Evolutionary conservation across 2,797 vertebrate species (phyloP), one percentile per base, ranked within the genome.

Genomic region (Enteromius mattozi): DNA sequence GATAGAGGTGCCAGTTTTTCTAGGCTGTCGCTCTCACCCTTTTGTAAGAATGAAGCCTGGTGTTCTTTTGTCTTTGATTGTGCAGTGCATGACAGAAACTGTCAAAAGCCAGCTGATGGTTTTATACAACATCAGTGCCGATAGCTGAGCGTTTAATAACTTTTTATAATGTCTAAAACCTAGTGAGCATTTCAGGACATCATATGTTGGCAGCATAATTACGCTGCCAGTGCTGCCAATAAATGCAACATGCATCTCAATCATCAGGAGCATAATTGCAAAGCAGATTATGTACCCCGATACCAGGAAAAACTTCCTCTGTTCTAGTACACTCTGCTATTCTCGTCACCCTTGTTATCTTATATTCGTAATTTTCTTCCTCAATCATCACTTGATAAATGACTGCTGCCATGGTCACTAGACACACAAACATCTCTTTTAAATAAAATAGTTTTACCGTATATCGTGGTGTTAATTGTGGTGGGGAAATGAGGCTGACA

Each of bases 301-400:
- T 78, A 78, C 35, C 13, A 63, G 13, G n/a, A 61, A 42, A 77
- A 27, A 61, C 49, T 59, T 40, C 51, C 19, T 37, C 51, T 77
- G 54, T 78, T 78, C 54, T 45, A n/a, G 68, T 42, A 72, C 70
- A 30, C 40, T 49, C 13, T 72, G 70, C n/a, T 49, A 42, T 71
- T n/a, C 68, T 72, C 12, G 3, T 49, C n/a, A 9, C 70, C 42
- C 42, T 49, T 68, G 65, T 68, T 47, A 72, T 72, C 70, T 72
- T 45, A 16, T 27, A 16, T 27, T 27, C n/a, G 16, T 30, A 9
- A 72, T 49, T 19, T 17, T 72, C 54, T 78, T 45, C 40, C 37
- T 78, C 24, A 47, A 61, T 42, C n/a, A 78, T 21, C n/a, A 30
- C 30, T 45, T 78, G 37, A 47, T 21, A 16, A 35, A 78, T 45